phyloP scores from a whole-genome alignment of 2,797 vertebrate genomes.

The Rhabdophis nuchalis region DNA sequence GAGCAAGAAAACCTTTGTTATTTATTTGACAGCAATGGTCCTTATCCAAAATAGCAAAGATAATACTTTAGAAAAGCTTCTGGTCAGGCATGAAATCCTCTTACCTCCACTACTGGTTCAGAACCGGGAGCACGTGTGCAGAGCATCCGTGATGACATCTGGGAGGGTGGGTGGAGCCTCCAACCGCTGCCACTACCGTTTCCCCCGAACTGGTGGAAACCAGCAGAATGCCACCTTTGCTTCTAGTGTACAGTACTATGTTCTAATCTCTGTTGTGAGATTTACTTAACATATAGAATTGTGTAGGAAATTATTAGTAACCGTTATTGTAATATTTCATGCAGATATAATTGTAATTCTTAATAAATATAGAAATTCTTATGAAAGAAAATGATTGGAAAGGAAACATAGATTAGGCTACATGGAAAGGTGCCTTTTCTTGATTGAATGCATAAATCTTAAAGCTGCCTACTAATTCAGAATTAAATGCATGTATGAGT shows the following conservation, averaged over 20 bases:
- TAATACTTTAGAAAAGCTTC: conserved; percentile 2
- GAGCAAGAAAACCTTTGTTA: conserved; percentile 23
- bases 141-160: too few relatives aligned
- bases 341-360: neutral
- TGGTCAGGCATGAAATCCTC: too few relatives aligned
- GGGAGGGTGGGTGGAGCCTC: too few relatives aligned
- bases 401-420: neutral
- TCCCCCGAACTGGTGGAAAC: too few relatives aligned
- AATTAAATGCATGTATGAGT: conserved; percentile 41
- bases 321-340: neutral
- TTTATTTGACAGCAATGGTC: conserved; percentile 14
- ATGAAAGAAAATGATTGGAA: neutral
- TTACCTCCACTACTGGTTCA: too few relatives aligned
- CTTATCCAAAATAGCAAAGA: conserved; percentile 16
- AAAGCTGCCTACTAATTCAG: conserved; percentile 31
- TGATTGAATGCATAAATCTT: neutral
- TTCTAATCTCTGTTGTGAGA: neutral
- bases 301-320: conserved; percentile 10
- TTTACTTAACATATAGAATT: neutral
- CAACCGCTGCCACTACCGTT: too few relatives aligned
- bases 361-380: conserved; percentile 17
- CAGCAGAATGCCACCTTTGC: neutral
- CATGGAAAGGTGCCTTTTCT: conserved; percentile 1
- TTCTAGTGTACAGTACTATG: neutral
- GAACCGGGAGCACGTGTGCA: too few relatives aligned